phyloP scores from a whole-genome alignment of 2,113 vertebrate genomes.

The Protobothrops mucrosquamatus region DNA sequence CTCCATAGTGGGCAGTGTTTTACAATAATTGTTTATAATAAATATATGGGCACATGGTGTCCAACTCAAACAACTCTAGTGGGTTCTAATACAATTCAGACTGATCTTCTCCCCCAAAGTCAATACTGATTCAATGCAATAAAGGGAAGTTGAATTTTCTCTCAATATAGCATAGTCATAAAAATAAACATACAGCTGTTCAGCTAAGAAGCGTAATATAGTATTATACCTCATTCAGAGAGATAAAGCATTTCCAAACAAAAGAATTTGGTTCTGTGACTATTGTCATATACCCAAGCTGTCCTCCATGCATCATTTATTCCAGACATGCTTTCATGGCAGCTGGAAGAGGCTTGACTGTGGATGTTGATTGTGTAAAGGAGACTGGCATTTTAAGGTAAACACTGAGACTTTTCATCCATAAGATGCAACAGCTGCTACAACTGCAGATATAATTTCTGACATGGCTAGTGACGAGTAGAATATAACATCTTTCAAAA shows the following conservation, averaged over 20 bases:
- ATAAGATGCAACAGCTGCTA: conserved; percentile 41
- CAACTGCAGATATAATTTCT: conserved; percentile 41
- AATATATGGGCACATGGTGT: neutral
- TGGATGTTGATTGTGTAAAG: conserved; percentile 38
- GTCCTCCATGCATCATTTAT: conserved; percentile 51
- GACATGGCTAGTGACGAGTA: conserved; percentile 18
- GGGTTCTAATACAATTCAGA: neutral
- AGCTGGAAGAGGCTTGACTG: conserved; percentile 35
- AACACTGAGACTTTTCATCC: conserved; percentile 53
- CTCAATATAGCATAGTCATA: neutral
- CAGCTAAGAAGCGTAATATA: neutral
- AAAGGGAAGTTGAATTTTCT: neutral
- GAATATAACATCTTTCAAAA: conserved; percentile 36
- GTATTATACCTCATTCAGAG: neutral
- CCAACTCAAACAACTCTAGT: neutral
- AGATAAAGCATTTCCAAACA: neutral
- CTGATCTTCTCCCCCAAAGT: neutral
- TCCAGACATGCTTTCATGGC: conserved; percentile 42
- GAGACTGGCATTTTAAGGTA: conserved; percentile 60
- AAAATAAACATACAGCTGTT: neutral
- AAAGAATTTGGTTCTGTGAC: neutral
- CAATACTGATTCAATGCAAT: neutral
- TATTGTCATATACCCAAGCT: conserved; percentile 44
- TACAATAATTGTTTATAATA: neutral
- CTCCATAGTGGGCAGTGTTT: neutral